A percentile compares a stretch with the other conserved stretches of the same genome.
Evolutionary conservation across 1,140 invertebrate genomes (phyloP).

Genomic region (Chrysomallon squamiferum): DNA sequence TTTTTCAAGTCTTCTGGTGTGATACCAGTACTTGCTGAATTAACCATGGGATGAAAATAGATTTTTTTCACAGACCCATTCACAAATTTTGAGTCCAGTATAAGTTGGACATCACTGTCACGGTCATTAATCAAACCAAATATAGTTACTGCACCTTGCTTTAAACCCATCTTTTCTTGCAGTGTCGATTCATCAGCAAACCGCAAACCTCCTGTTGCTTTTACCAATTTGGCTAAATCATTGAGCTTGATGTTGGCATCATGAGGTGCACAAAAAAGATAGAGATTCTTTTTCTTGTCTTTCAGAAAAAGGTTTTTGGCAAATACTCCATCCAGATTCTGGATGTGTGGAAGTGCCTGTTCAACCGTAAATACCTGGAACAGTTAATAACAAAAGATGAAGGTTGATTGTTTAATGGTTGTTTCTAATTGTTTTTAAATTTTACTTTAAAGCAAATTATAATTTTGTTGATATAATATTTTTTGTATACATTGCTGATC

Average conservation of each 20-base stretch:
- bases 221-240: constrained; percentile 55
- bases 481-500: neutral
- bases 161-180: constrained; percentile 56
- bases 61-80: constrained; percentile 38
- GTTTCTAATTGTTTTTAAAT: neutral
- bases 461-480: neutral
- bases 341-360: constrained; percentile 54
- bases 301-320: constrained; percentile 64
- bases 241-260: constrained; percentile 57
- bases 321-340: constrained; percentile 48
- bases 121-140: constrained; percentile 63
- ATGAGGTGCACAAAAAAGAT: constrained; percentile 59
- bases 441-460: neutral
- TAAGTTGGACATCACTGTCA: constrained; percentile 51
- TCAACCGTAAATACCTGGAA: constrained; percentile 63
- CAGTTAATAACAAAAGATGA: constrained; percentile 4
- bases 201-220: constrained; percentile 54
- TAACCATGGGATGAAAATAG: constrained; percentile 61
- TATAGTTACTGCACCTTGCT: constrained; percentile 59
- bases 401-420: too few species aligned
- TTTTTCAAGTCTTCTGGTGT: constrained; percentile 43
- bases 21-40: constrained; percentile 54
- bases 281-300: constrained; percentile 64
- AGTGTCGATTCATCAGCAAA: constrained; percentile 59
- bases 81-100: constrained; percentile 49